Evolutionary conservation across 2,888 invertebrate species (phyloP).

Genomic region (Conus canariensis): DNA sequence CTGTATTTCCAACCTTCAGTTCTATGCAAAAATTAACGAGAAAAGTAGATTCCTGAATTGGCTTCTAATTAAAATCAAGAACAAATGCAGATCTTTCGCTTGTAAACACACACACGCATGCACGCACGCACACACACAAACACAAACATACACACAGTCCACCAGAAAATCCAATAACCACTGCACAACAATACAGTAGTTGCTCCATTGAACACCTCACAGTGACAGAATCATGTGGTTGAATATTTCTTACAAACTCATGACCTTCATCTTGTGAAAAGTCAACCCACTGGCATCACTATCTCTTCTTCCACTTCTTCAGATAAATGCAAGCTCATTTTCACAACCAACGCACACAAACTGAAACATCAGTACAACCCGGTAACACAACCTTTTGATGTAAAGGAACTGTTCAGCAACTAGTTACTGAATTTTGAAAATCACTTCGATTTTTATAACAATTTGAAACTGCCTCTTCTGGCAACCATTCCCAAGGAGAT

Average conservation of each 20-base stretch:
- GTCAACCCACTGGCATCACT: not conserved
- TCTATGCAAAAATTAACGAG: too few relatives aligned
- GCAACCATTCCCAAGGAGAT: not conserved
- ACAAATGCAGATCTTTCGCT: not conserved
- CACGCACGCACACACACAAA: not conserved
- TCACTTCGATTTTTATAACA: not conserved
- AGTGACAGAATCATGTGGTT: not conserved
- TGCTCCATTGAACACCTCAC: not conserved
- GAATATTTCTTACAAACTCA: not conserved
- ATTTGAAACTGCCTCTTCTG: not conserved
- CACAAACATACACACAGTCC: not conserved
- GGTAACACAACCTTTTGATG: not conserved
- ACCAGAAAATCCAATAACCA: not conserved
- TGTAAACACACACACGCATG: not conserved
- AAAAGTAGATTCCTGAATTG: too few relatives aligned
- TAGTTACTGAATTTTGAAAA: slow-evolving; percentile 1
- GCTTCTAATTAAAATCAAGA: too few relatives aligned
- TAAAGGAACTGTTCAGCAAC: not conserved
- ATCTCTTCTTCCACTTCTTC: too few relatives aligned
- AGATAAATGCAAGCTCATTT: not conserved
- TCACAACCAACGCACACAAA: not conserved
- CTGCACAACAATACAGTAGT: not conserved
- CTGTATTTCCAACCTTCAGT: too few relatives aligned
- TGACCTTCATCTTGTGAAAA: not conserved
- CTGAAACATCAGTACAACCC: not conserved